Percentiles rank a stretch among this genome's conserved stretches.
phyloP scores from a whole-genome alignment of 2,888 invertebrate species.

The Pyrocoelia pectoralis region DNA sequence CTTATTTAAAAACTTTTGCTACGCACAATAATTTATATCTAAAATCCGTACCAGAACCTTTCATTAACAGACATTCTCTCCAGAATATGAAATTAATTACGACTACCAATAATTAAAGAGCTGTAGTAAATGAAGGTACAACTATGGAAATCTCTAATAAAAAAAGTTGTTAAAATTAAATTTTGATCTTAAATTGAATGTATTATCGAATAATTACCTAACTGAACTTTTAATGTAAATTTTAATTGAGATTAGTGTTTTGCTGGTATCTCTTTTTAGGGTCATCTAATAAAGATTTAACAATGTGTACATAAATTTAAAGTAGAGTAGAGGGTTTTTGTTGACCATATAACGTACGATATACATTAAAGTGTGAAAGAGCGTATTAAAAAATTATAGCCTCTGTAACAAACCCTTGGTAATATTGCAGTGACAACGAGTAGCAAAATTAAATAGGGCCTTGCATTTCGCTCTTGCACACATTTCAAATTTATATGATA shows the following conservation, averaged over 20 bases:
- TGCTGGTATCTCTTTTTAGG: background rate
- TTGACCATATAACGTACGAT: background rate
- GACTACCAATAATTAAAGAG: too few relatives aligned
- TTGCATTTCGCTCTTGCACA: slow-evolving; percentile 20
- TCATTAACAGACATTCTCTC: slow-evolving; percentile 1
- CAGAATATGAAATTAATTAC: too few relatives aligned
- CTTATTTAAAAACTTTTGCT: background rate
- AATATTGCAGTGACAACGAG: slow-evolving; percentile 21
- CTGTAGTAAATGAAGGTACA: background rate
- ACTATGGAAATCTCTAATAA: background rate
- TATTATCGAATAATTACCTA: slow-evolving; percentile 16
- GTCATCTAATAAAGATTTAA: background rate
- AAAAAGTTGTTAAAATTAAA: background rate
- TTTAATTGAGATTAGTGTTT: slow-evolving; percentile 9
- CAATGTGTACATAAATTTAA: slow-evolving; percentile 1
- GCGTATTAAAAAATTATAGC: slow-evolving; percentile 17
- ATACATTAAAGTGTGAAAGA: background rate
- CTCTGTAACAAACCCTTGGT: slow-evolving; percentile 11
- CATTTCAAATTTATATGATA: slow-evolving; percentile 35
- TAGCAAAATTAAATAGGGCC: slow-evolving; percentile 26
- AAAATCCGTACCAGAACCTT: background rate
- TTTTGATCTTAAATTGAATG: slow-evolving; percentile 1
- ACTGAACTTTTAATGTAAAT: slow-evolving; percentile 22
- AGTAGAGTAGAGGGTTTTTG: slow-evolving; percentile 1
- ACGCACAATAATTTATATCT: background rate